Evolutionary conservation across 2,113 vertebrate species (phyloP).

Genomic region (Prionailurus viverrinus): DNA sequence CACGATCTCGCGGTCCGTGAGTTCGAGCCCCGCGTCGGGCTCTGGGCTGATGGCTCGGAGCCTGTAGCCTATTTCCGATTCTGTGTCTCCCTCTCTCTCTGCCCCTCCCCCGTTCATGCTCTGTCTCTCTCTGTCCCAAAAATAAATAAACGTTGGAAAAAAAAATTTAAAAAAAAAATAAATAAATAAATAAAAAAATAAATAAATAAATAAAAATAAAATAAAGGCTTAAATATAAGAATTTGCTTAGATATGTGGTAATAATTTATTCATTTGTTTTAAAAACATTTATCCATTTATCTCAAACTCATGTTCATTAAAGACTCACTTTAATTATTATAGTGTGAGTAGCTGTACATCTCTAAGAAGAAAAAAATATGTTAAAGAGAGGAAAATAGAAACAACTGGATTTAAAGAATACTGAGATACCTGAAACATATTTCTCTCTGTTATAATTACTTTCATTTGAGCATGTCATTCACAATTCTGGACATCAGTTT

Average conservation of each 20-base stretch:
- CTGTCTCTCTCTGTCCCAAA: too few species aligned
- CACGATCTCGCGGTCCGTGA: too few species aligned
- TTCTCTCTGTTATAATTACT: neutral
- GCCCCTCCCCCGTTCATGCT: too few species aligned
- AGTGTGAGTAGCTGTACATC: neutral
- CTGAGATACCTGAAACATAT: neutral
- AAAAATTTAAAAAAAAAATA: too few species aligned
- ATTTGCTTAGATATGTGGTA: neutral
- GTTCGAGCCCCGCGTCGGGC: too few species aligned
- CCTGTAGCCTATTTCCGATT: too few species aligned
- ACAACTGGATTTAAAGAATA: neutral
- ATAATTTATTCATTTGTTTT: neutral
- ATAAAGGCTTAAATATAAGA: neutral
- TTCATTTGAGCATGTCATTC: neutral
- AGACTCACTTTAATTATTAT: neutral
- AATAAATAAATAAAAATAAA: too few species aligned
- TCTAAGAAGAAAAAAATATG: neutral
- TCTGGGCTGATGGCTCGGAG: too few species aligned
- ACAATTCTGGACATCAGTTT: neutral
- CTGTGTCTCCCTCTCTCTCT: too few species aligned
- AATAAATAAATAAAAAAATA: too few species aligned
- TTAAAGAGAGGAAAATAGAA: neutral
- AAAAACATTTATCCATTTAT: neutral
- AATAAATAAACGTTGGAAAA: too few species aligned
- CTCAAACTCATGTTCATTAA: neutral